Percentiles rank a stretch among this genome's conserved stretches.
phyloP scores from a whole-genome alignment of 92 coral and sea anemone species.

The Bergia puertoricense region DNA sequence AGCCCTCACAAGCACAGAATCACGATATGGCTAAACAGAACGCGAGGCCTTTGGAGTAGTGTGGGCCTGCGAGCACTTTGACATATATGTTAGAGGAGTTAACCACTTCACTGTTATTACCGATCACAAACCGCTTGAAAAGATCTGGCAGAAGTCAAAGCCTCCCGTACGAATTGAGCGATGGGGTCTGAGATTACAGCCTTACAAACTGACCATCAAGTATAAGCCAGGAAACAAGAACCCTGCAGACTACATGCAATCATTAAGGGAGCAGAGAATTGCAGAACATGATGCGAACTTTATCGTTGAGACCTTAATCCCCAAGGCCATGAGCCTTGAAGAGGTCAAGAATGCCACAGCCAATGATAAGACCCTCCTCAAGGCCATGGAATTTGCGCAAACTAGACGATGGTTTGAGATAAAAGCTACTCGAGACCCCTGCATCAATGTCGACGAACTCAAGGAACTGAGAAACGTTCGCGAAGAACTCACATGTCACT shows the following conservation, averaged over 20 bases:
- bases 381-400: constrained; percentile 22
- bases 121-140: too few species aligned
- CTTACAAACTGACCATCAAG: constrained; percentile 6
- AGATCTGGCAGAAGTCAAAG: constrained; percentile 1
- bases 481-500: constrained; percentile 8
- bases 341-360: constrained; percentile 23
- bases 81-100: too few species aligned
- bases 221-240: constrained; percentile 23
- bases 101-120: too few species aligned
- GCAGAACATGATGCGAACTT: constrained; percentile 43
- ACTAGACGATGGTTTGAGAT: constrained; percentile 14
- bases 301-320: background rate
- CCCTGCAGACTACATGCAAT: constrained; percentile 19
- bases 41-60: too few species aligned
- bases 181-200: constrained; percentile 13
- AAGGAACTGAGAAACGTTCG: background rate
- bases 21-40: background rate
- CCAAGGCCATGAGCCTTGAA: constrained; percentile 7
- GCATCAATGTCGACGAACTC: background rate
- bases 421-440: background rate
- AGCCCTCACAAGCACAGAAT: background rate
- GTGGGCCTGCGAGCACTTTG: too few species aligned
- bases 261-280: background rate
- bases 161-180: background rate
- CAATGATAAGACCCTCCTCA: background rate